These are phyloP conservation scores for Capitella teleta DNA, from an alignment of 1,140 invertebrate species.

Conservation along the genomic window DNA sequence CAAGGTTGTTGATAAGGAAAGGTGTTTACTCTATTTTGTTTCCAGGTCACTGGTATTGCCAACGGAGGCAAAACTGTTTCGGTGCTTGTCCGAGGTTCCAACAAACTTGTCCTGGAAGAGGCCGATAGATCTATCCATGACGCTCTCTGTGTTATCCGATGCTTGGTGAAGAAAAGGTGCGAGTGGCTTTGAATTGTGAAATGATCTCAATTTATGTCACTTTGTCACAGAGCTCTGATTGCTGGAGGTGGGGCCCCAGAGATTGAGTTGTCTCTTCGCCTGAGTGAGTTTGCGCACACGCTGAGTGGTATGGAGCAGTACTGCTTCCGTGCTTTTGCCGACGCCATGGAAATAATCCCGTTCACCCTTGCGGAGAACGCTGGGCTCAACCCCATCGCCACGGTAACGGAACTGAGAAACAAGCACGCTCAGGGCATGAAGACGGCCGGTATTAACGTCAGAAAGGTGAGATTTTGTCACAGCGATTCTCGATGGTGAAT, in stretches of 20 bases:
- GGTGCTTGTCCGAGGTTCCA: slow-evolving; percentile 89
- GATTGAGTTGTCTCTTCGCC: slow-evolving; percentile 75
- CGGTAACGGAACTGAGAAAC: slow-evolving; percentile 92
- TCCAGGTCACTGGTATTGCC: slow-evolving; percentile 73
- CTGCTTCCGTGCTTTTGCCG: slow-evolving; percentile 83
- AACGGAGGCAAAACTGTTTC: slow-evolving; percentile 83
- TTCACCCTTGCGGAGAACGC: slow-evolving; percentile 98
- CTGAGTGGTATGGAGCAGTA: slow-evolving; percentile 87
- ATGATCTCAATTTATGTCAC: too few species aligned
- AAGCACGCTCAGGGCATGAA: slow-evolving; percentile 75
- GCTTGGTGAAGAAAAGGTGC: slow-evolving; percentile 79
- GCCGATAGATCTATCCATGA: slow-evolving; percentile 91
- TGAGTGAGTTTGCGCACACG: slow-evolving; percentile 71
- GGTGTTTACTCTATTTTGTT: slow-evolving; percentile 8
- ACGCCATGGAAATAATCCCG: slow-evolving; percentile 93
- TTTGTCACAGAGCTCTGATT: slow-evolving; percentile 57
- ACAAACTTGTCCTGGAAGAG: slow-evolving; percentile 89
- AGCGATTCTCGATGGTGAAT: background rate
- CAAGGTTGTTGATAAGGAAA: background rate
- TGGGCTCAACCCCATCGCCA: slow-evolving; percentile 92
- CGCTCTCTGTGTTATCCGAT: slow-evolving; percentile 93
- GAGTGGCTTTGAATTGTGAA: too few species aligned
- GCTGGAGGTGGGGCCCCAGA: slow-evolving; percentile 95
- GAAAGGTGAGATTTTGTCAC: slow-evolving; percentile 47
- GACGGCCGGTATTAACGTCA: slow-evolving; percentile 89